Base-by-base conservation (phyloP, 2,888 invertebrate species). In the Drosophila longiperda region DNA sequence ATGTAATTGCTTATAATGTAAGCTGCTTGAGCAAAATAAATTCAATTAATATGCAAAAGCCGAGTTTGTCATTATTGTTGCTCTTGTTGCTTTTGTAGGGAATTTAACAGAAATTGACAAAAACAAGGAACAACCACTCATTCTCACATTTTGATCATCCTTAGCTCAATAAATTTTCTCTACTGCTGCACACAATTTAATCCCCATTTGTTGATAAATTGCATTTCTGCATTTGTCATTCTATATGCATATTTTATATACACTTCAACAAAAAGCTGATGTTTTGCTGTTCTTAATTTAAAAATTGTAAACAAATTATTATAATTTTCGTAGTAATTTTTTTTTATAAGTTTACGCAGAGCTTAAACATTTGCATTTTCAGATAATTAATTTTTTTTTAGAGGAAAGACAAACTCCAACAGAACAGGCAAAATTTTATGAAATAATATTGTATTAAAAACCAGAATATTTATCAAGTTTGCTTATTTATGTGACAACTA, bases 191-290 rank as follows among this genome's bases (percentile, higher is more conserved):
- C 78, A 85, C 85, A 85, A 85, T 89, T 85, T 87, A 80, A 85
- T 75, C 87, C 87, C 55, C 89, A 85, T 87, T 89, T 89, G 89
- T 85, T 85, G 90, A 85, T 75, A 89, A 85, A 85, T 85, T 89
- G 83, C 88, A 85, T 73, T 84, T 84, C 89, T 81, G 67, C 79
- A 89, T 79, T 83, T 62, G 58, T 66, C 58, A 50, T 57, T 49
- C 57, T 66, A 73, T 40, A 32, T 68, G 32, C 55, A 68, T 49
- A 58, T n/a, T 42, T 48, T 65, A 36, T 76, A 2, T 45, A 45
- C 45, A 45, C 45, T 45, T 15, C 1, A 12, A 20, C 20, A n/a
- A 40, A 7, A 42, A n/a, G 3, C 3, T 1, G 3, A 0, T 0
- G 1, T 20, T 42, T 42, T 20, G 6, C 20, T 3, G 3, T 20